Evolutionary conservation across 2,113 vertebrate species (phyloP).

Genomic region (Chaetops frenatus): DNA sequence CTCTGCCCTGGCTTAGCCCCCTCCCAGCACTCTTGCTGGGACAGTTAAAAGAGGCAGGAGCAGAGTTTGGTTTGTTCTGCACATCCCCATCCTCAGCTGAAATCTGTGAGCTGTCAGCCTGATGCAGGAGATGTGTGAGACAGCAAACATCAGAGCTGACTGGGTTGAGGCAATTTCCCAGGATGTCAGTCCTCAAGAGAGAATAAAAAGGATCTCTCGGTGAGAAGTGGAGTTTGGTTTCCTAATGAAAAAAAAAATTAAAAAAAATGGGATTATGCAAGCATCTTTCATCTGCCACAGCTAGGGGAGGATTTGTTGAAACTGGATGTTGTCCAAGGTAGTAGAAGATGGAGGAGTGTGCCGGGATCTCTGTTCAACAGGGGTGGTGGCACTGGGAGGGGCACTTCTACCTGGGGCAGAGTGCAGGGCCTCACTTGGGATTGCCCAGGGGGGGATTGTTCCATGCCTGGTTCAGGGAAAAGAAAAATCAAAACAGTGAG

Average conservation of each 20-base stretch:
- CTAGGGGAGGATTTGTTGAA: background rate
- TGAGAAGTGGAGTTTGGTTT: background rate
- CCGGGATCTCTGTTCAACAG: background rate
- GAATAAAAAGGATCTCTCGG: background rate
- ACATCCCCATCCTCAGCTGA: background rate
- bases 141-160: constrained; percentile 57
- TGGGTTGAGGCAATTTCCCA: constrained; percentile 40
- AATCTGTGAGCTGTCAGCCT: constrained; percentile 44
- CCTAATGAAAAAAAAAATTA: background rate
- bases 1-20: background rate
- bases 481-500: background rate
- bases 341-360: background rate
- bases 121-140: background rate
- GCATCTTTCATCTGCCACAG: background rate
- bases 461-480: background rate
- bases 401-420: background rate
- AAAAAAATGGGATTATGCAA: background rate
- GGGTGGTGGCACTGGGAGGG: background rate
- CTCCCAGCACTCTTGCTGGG: background rate
- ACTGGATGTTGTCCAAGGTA: background rate
- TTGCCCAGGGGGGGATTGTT: background rate
- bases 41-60: background rate
- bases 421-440: background rate
- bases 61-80: constrained; percentile 9
- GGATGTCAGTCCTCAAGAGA: constrained; percentile 12